Evolutionary conservation across 1,140 invertebrate genomes (phyloP).

Genomic region (Maconellicoccus hirsutus): DNA sequence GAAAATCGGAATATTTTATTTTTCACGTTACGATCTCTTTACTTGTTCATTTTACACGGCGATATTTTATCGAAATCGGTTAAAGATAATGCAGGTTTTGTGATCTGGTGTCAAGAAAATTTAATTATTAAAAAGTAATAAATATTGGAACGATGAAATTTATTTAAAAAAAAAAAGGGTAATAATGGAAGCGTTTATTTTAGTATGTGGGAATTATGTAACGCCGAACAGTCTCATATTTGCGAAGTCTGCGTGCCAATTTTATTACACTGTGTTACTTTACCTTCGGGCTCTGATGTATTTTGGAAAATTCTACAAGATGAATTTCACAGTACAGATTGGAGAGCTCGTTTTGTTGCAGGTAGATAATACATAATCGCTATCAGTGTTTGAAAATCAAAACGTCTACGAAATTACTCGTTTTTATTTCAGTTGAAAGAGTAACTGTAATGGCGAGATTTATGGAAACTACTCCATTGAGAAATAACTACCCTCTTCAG

Average conservation of each 20-base stretch:
- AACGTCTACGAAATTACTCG: not conserved
- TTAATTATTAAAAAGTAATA: constrained; percentile 82
- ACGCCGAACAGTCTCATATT: constrained; percentile 86
- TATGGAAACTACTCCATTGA: constrained; percentile 76
- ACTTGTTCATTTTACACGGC: constrained; percentile 82
- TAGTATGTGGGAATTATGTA: constrained; percentile 87
- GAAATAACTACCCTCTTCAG: constrained; percentile 71
- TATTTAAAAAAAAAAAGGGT: not conserved
- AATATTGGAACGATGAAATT: not conserved
- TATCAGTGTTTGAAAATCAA: not conserved
- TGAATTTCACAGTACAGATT: constrained; percentile 82
- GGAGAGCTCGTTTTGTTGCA: constrained; percentile 81
- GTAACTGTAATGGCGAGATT: constrained; percentile 85
- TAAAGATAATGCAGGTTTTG: constrained; percentile 83
- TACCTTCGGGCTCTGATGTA: constrained; percentile 82
- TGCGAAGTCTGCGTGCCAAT: constrained; percentile 80
- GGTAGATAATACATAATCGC: constrained; percentile 44
- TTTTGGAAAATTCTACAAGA: constrained; percentile 90
- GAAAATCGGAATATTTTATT: constrained; percentile 88
- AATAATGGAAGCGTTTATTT: constrained; percentile 29
- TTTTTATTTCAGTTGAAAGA: constrained; percentile 60
- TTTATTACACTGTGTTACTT: constrained; percentile 84
- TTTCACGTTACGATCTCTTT: constrained; percentile 83
- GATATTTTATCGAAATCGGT: constrained; percentile 81
- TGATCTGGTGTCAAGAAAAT: constrained; percentile 96